These are phyloP conservation scores for Phasianus colchicus DNA, from an alignment of 2,113 vertebrate genomes.

Conservation along the genomic window DNA sequence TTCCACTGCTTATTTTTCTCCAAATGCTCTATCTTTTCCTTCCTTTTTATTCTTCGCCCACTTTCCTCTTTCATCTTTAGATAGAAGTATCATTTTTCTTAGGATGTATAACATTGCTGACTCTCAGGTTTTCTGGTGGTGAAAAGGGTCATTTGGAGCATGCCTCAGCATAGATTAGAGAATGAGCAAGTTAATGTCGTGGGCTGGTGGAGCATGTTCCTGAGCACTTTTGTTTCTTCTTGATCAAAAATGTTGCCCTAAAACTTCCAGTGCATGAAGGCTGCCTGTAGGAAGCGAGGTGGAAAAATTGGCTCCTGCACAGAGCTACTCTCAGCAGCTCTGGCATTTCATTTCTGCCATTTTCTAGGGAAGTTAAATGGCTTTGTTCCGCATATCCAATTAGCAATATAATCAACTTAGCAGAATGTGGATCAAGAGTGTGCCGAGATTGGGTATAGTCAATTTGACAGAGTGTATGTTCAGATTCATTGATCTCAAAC, in stretches of 20 bases:
- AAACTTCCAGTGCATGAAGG: slow-evolving; percentile 53
- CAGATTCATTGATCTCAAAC: neutral
- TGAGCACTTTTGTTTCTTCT: neutral
- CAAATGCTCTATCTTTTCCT: neutral
- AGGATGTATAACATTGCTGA: neutral
- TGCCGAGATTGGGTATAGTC: neutral
- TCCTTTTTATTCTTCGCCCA: neutral
- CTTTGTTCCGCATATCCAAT: slow-evolving; percentile 44
- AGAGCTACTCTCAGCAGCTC: slow-evolving; percentile 26
- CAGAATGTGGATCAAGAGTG: slow-evolving; percentile 21
- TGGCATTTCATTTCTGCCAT: slow-evolving; percentile 47
- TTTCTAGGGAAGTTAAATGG: slow-evolving; percentile 59
- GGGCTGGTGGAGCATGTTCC: neutral
- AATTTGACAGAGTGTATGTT: slow-evolving; percentile 21
- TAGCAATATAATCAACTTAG: slow-evolving; percentile 59
- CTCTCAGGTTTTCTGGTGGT: neutral
- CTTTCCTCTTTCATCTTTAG: neutral
- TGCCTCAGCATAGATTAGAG: neutral
- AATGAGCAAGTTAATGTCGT: slow-evolving; percentile 14
- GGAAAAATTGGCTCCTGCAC: slow-evolving; percentile 32
- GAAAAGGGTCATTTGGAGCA: neutral
- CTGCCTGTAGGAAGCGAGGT: slow-evolving; percentile 31
- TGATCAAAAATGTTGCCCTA: slow-evolving; percentile 35
- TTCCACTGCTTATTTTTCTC: neutral
- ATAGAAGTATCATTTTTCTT: neutral